A percentile compares a stretch with the other conserved stretches of the same genome.
Conservation (phyloP, 1,140 invertebrate species). For the Drosophila miranda region DNA sequence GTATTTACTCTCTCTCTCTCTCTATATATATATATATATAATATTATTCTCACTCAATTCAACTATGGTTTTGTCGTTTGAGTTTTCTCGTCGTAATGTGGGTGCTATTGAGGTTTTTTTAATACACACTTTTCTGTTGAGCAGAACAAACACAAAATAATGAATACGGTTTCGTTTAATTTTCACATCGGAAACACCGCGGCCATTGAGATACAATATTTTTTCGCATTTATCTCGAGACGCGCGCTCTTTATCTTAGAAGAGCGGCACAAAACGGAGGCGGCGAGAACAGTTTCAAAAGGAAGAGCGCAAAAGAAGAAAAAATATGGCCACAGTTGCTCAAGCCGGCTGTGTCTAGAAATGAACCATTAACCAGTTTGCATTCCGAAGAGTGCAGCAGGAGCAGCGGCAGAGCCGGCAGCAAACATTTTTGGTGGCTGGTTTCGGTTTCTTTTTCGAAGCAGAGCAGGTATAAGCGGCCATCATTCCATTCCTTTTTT, state of each 20-base stretch:
- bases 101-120: conserved; percentile 39
- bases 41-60: conserved; percentile 27
- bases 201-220: conserved; percentile 60
- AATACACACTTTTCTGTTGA: conserved; percentile 57
- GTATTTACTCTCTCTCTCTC: conserved; percentile 13
- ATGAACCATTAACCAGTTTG: too few species aligned
- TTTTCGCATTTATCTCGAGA: conserved; percentile 70
- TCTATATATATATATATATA: too few species aligned
- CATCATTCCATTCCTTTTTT: too few species aligned
- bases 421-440: too few species aligned
- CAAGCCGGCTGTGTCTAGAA: too few species aligned
- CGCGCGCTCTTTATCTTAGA: conserved; percentile 73
- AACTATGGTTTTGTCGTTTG: conserved; percentile 25
- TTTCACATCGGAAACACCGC: conserved; percentile 5
- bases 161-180: conserved; percentile 36
- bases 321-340: conserved; percentile 80
- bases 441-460: too few species aligned
- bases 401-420: too few species aligned
- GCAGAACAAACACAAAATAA: conserved; percentile 51
- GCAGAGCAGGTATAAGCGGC: too few species aligned
- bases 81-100: conserved; percentile 22
- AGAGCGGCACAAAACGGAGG: conserved; percentile 73
- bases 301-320: conserved; percentile 64
- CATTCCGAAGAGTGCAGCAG: too few species aligned
- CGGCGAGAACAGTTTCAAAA: conserved; percentile 70